A percentile compares a stretch with the other conserved stretches of the same genome.
phyloP scores from a whole-genome alignment of 2,888 invertebrate species.

The Acheta domesticus region DNA sequence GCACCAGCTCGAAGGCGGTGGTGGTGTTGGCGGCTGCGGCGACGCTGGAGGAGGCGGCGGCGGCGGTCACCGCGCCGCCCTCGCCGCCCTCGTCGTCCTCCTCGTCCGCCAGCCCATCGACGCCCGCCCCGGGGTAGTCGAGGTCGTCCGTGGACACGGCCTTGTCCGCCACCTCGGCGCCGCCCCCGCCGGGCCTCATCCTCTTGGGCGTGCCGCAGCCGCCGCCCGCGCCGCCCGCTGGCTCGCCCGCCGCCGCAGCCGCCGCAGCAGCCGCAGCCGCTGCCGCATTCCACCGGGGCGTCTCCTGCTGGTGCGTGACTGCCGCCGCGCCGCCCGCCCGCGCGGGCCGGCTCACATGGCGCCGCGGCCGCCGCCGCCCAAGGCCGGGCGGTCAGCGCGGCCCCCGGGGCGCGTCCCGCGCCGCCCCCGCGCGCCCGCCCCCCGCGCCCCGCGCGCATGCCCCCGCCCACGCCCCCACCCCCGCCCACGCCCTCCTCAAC shows the following conservation, averaged over 20 bases:
- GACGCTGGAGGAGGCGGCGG: slow-evolving; percentile 32
- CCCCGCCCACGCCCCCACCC: background rate
- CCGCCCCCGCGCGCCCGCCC: background rate
- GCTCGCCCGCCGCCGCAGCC: background rate
- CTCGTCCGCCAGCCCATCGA: background rate
- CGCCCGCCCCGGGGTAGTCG: slow-evolving; percentile 22
- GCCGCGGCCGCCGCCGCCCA: background rate
- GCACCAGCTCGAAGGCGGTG: slow-evolving; percentile 55
- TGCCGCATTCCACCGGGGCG: background rate
- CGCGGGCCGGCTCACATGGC: background rate
- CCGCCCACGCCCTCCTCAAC: background rate
- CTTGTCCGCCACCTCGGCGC: slow-evolving; percentile 58
- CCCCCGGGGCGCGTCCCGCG: background rate
- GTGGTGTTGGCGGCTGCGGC: slow-evolving; percentile 44
- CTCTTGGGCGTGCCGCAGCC: background rate
- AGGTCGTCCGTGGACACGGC: slow-evolving; percentile 66
- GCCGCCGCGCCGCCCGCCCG: background rate
- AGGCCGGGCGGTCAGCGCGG: background rate
- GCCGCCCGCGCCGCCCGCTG: background rate
- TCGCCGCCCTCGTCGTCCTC: slow-evolving; percentile 34
- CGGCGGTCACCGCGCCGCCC: slow-evolving; percentile 40
- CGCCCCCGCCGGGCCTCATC: background rate
- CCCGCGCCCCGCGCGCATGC: background rate
- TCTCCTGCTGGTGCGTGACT: background rate
- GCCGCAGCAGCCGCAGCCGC: background rate